phyloP scores from a whole-genome alignment of 2,113 vertebrate genomes.

The Phrynocephalus versicolor region DNA sequence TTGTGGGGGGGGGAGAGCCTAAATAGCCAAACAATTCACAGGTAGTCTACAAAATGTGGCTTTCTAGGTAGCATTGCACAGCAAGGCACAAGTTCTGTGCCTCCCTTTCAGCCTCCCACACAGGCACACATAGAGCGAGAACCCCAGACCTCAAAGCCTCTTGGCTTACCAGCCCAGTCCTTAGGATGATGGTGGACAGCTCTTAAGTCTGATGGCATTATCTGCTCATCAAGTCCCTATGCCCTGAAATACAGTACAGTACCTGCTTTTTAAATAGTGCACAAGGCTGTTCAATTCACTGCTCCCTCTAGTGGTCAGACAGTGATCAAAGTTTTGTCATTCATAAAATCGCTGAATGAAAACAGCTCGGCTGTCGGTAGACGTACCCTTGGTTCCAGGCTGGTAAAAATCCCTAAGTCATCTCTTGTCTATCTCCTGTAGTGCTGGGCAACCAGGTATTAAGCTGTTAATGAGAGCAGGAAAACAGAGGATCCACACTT shows the following conservation, averaged over 20 bases:
- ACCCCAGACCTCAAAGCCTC: neutral
- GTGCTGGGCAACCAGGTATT: neutral
- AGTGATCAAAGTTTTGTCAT: neutral
- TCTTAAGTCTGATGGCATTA: neutral
- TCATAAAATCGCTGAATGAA: neutral
- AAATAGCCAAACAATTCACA: neutral
- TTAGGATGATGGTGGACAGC: neutral
- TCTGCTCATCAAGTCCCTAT: too few relatives aligned
- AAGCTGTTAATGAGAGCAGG: neutral
- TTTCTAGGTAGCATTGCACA: neutral
- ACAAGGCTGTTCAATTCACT: neutral
- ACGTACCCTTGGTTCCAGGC: neutral
- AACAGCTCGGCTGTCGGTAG: neutral
- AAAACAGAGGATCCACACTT: too few relatives aligned
- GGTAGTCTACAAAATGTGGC: too few relatives aligned
- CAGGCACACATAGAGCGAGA: neutral
- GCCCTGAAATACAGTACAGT: neutral
- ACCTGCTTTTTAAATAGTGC: neutral
- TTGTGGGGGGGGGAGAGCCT: neutral
- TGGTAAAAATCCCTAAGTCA: neutral
- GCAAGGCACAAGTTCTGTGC: neutral
- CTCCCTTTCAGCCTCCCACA: neutral
- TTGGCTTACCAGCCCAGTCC: neutral
- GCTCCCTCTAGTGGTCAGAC: conserved; percentile 66
- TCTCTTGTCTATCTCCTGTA: neutral